Evolutionary conservation across 2,888 invertebrate genomes (phyloP), one percentile per base, ranked within the genome.

Genomic region (Stramonita haemastoma): DNA sequence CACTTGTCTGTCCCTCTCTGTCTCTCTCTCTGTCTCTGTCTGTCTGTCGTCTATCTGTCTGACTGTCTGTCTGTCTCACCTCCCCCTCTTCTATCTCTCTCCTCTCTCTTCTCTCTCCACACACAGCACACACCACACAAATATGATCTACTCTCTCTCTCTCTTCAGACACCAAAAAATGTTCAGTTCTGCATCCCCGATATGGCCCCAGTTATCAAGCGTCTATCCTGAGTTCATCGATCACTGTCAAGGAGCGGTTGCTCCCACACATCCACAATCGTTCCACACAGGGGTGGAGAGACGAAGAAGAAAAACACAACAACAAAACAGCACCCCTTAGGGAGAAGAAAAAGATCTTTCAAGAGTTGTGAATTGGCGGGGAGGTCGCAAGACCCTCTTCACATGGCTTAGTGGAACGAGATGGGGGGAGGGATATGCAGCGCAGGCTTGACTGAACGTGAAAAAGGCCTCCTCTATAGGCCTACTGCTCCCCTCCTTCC

Each of bases 221-320:
- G 57, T 56, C 77, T 46, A 56, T 0, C 36, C 88, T 29, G 15
- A 34, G 57, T 2, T 88, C 56, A 88, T 88, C 70, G 88, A 88
- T 88, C 88, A 88, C 22, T 88, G 88, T 88, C 88, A 88, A 19
- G 60, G 57, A 85, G 57, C 15, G 57, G 36, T 56, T 85, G 57
- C 84, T 85, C 84, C 29, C 57, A 36, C 83, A 36, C 8, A 22
- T 46, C 8, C 83, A 26, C 4, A 46, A 8, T 46, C 46, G 46
- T 46, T 46, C 4, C 4, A 8, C 46, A 46, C 46, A 46, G 46
- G 2, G 46, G 46, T 46, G 46, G 46, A 19, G 46, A 46, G 46
- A 46, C 46, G 46, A 46, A 46, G 46, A 46, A 66, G 66, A 22
- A 26, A 77, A 77, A 77, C 8, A 26, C 77, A 77, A 29, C 46